Evolutionary conservation across 2,113 vertebrate species (phyloP), one percentile per base, ranked within the genome.

Genomic region (Chaetorhynchus papuensis): DNA sequence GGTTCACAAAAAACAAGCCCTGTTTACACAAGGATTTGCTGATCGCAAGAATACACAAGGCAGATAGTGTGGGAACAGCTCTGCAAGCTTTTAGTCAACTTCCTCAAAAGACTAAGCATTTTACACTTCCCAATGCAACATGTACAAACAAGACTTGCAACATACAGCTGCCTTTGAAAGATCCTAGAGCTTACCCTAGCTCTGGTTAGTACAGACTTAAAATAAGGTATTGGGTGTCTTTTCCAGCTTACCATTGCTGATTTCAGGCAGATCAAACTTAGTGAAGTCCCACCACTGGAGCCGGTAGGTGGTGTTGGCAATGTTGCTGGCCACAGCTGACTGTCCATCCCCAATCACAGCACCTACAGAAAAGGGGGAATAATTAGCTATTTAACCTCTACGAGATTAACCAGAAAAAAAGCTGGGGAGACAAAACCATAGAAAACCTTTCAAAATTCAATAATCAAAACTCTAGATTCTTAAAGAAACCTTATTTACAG

Each of bases 221-320:
- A 81, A 75, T 8, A 47, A 79, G 66, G 18, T 6, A 64, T 13
- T 12, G 47, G 47, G 20, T 20, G 41, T 37, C n/a, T 56, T 49
- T 93, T 88, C 31, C 69, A 87, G 45, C 98, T 97, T 98, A 99
- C 99, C 99, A 87, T 99, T 99, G 97, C 99, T 99, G 98, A 99
- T 99, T 98, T 99, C 99, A 39, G 99, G 99, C 77, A 99, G 98
- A 92, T 99, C 99, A 61, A 99, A 99, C 91, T 99, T 99, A 59
- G 99, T 99, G 97, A 99, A 99, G 98, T 99, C 99, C 99, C 99
- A 99, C 99, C 99, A 99, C 98, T 99, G 99, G 88, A 99, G 98
- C 13, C 99, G 98, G 96, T 99, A 99, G 23, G 99, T 99, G 54
- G 99, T 99, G 97, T 99, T 99, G 84, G 99, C 99, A 89, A 99